Base-by-base conservation (phyloP, 2,113 vertebrate genomes). In the Ochotona curzoniae region DNA sequence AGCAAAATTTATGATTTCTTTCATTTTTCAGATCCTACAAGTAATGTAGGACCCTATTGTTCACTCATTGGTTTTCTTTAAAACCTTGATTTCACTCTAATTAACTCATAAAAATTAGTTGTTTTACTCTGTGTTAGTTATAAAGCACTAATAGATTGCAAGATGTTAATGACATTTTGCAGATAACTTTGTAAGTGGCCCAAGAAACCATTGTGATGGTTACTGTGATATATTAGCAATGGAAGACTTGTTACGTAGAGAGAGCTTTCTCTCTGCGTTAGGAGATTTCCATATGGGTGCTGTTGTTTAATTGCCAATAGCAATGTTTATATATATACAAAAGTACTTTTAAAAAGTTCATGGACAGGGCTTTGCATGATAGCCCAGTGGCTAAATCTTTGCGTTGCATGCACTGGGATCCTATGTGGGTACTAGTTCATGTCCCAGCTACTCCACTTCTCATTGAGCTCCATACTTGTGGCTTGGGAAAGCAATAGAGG, bases 31-130 rank as follows among this genome's bases (percentile, higher is more conserved):
- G 38, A 44, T 44, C 38, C 38, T 92, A 20, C 30, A 64, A 44
- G 21, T 38, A 87, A 87, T 64, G 21, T 0, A n/a, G 86, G 93
- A 87, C 94, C 25, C 44, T 78, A 2, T 90, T 25, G 74, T 96
- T 91, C 0, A 84, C 79, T 95, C 25, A 57, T 26, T 89, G 61
- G 2, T 30, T 21, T 92, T 95, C 76, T 96, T 69, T 94, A 90
- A 30, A 93, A 82, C 70, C 66, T 38, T 85, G 26, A 71, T 89
- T 78, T 13, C 74, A 61, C 5, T 84, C 47, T 83, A 88, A 74
- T 91, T 83, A 83, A 70, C 47, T 94, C 81, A 17, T 90, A 32
- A 89, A 93, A 89, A 83, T 93, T 71, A 38, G 4, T 83, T 88
- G 61, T 92, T 84, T 78, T 94, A 81, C 6, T 70, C 44, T 44